Evolutionary conservation across 2,797 vertebrate species (phyloP), one percentile per base, ranked within the genome.

Genomic region (Trematomus bernacchii): DNA sequence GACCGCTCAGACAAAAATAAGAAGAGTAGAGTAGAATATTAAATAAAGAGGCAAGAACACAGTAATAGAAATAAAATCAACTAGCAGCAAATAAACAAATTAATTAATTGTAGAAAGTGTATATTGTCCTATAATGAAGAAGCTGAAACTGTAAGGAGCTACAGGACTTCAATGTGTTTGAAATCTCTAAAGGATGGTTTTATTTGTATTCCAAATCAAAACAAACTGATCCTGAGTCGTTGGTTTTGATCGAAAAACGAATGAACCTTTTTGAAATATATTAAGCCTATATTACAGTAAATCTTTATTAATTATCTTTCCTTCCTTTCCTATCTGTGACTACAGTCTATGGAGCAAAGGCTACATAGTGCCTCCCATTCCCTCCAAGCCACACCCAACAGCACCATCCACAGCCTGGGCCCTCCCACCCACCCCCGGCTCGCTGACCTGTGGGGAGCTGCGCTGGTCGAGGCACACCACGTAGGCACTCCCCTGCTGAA

Each of bases 391-490:
- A 96, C 95, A 0, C 95, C 95, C 74, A 96, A 93, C 93, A 95
- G 91, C 92, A 95, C 91, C 83, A 95, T 95, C 89, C 95, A 96
- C 86, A 95, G 94, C 66, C 91, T 95, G 13, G 93, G 92, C 0
- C 93, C 91, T 0, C 91, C 95, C 92, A 94, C 95, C 64, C 96
- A 96, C 85, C 95, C 97, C 0, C 95, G 95, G 71, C 89, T 97
- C 71, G 95, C 94, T 33, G 96, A 98, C 59, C 93, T 97, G 84
- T 98, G 97, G 95, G 96, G 96, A 57, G 88, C 91, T 2, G 93
- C 91, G 12, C 95, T 94, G 87, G 84, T 92, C 10, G 94, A 95
- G 76, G 87, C 92, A 1, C 93, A 95, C 85, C 94, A 95, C 87
- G 86, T 94, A 86, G 91, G 95, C 48, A 78, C 89, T 94, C 80